Percentiles rank a stretch among this genome's conserved stretches.
Evolutionary conservation across 2,888 invertebrate genomes (phyloP).

Genomic region (Ophonus ardosiacus): DNA sequence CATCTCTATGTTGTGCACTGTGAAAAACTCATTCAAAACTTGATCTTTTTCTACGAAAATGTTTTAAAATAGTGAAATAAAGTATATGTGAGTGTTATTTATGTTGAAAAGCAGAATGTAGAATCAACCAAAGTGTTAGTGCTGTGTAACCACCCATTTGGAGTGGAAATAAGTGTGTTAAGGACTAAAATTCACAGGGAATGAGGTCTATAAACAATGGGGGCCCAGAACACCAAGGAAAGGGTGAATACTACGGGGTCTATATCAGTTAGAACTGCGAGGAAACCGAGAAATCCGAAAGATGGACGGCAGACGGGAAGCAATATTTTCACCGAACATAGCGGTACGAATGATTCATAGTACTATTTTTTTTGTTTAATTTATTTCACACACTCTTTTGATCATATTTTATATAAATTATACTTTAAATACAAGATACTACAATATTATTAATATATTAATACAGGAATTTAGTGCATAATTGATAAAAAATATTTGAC

Average conservation of each 20-base stretch:
- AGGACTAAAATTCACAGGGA: conserved; percentile 71
- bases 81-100: conserved; percentile 4
- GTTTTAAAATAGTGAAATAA: conserved; percentile 34
- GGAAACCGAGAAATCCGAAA: conserved; percentile 87
- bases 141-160: conserved; percentile 71
- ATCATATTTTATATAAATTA: not conserved
- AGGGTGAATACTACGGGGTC: conserved; percentile 86
- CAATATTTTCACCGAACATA: conserved; percentile 96
- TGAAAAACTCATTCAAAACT: conserved; percentile 46
- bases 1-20: conserved; percentile 44
- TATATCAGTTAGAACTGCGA: conserved; percentile 84
- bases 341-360: conserved; percentile 82
- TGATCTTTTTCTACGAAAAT: conserved; percentile 33
- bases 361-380: conserved; percentile 25
- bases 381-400: not conserved
- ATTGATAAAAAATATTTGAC: conserved; percentile 51
- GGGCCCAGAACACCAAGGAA: conserved; percentile 96
- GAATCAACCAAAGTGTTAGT: conserved; percentile 66
- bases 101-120: conserved; percentile 60
- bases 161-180: conserved; percentile 70
- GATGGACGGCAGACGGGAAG: conserved; percentile 91
- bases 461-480: not conserved
- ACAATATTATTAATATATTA: conserved; percentile 6
- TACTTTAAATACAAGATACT: conserved; percentile 5
- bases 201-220: conserved; percentile 80